These are phyloP conservation scores for Cyaniris semiargus DNA, from an alignment of 2,888 invertebrate genomes.

Conservation along the genomic window DNA sequence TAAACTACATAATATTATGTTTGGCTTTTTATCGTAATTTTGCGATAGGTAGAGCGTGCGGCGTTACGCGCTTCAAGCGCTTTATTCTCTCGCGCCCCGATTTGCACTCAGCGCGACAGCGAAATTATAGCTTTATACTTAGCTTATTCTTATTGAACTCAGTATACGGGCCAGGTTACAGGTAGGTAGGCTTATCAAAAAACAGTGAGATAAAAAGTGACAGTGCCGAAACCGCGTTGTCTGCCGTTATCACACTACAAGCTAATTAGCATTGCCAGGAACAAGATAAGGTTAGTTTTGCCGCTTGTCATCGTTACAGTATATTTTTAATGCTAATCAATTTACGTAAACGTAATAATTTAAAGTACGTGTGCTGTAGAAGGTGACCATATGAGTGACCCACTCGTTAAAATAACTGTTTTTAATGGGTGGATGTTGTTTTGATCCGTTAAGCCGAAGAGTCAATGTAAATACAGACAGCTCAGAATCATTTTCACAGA, in stretches of 20 bases:
- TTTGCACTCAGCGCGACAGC: conserved; percentile 30
- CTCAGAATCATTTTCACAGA: too few species aligned
- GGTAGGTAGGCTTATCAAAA: neutral
- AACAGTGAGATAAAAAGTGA: neutral
- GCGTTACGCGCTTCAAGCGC: conserved; percentile 15
- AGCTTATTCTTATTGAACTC: neutral
- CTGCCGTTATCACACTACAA: neutral
- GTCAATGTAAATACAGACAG: too few species aligned
- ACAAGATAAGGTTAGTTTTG: neutral
- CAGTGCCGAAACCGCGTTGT: neutral
- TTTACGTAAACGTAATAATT: neutral
- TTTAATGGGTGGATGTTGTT: too few species aligned
- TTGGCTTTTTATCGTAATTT: neutral
- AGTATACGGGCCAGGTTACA: neutral
- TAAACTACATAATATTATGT: too few species aligned
- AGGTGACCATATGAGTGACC: too few species aligned
- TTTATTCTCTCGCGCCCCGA: neutral
- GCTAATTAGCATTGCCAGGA: neutral
- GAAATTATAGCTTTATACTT: neutral
- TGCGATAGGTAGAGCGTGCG: neutral
- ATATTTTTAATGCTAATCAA: neutral
- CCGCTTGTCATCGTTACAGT: neutral
- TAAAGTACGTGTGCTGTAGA: too few species aligned
- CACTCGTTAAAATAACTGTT: too few species aligned
- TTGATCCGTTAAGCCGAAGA: too few species aligned